Conservation (phyloP, 2,797 vertebrate species). For the Pangasius larnaudii region DNA sequence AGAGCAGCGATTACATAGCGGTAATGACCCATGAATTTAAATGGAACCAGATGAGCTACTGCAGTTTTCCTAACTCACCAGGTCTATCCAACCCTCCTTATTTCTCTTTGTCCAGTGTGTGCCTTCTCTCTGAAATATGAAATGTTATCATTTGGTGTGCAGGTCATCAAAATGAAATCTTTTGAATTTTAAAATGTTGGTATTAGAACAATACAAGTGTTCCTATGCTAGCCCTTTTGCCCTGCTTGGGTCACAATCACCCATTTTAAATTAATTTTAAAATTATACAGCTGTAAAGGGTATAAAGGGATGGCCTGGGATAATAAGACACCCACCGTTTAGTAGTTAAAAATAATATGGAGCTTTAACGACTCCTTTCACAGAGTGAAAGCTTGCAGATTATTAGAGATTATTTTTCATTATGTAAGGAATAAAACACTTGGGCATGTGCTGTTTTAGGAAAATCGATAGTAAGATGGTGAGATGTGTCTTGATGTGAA, state of each 20-base stretch:
- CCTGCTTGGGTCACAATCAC: not conserved
- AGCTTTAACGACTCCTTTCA: not conserved
- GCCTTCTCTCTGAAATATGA: not conserved
- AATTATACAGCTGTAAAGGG: not conserved
- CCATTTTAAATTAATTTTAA: not conserved
- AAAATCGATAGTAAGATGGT: not conserved
- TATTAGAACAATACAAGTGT: not conserved
- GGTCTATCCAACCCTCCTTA: not conserved
- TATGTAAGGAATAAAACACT: not conserved
- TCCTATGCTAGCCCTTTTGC: not conserved
- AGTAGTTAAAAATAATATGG: not conserved
- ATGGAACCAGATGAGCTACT: conserved; percentile 47
- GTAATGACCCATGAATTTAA: conserved; percentile 43
- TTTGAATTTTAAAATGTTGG: not conserved
- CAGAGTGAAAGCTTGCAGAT: not conserved
- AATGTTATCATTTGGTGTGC: not conserved
- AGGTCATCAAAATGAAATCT: not conserved
- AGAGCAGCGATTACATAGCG: conserved; percentile 11
- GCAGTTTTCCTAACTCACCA: conserved; percentile 1
- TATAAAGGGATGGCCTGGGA: not conserved
- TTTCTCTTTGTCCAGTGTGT: not conserved
- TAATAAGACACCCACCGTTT: not conserved
- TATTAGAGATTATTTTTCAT: not conserved
- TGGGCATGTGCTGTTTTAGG: not conserved
- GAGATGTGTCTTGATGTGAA: not conserved